Base-by-base conservation (phyloP, 1,140 invertebrate species). In the Grapholita molesta region DNA sequence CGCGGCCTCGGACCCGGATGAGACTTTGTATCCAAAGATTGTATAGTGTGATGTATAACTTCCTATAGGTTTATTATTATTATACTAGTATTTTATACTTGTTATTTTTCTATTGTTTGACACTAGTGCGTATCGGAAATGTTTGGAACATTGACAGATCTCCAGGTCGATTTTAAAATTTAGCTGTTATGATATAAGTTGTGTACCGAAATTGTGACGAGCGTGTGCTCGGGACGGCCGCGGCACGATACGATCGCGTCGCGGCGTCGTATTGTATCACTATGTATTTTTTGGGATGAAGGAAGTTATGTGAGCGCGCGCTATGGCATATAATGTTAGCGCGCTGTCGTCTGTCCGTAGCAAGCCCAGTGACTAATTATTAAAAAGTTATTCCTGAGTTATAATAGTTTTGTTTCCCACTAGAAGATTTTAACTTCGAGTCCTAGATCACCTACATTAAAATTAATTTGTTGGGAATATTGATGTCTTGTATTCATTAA, bases 11-110 rank as follows among this genome's bases (percentile, higher is more conserved):
- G 42, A 21, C 42, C 42, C 72, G 78, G 33, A 75, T 70, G 72
- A 79, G 74, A 82, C 84, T 86, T 88, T 88, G 86, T 90, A 89
- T 90, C 88, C 88, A 90, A 90, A 90, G 86, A 90, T 88, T 87
- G 84, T 81, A 81, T 80, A 82, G 85, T 90, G 86, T 90, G 86
- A 88, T 89, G 82, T 85, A 68, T 77, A 80, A 85, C 79, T 90
- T 87, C 85, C 82, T 89, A 86, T 90, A 90, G 83, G 77, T 86
- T 89, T 89, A 88, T 88, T 82, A 83, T 86, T 87, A 83, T 86
- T 87, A 80, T 86, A 86, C 80, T 87, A 82, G 84, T 86, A 89
- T 90, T 81, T 79, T 86, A 86, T 82, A 83, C 81, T 81, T 87
- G 83, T 90, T 90, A 72, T 83, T 85, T 48, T 88, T 80, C 74